These are phyloP conservation scores for Wasmannia auropunctata DNA, from an alignment of 1,140 invertebrate species.

Conservation along the genomic window DNA sequence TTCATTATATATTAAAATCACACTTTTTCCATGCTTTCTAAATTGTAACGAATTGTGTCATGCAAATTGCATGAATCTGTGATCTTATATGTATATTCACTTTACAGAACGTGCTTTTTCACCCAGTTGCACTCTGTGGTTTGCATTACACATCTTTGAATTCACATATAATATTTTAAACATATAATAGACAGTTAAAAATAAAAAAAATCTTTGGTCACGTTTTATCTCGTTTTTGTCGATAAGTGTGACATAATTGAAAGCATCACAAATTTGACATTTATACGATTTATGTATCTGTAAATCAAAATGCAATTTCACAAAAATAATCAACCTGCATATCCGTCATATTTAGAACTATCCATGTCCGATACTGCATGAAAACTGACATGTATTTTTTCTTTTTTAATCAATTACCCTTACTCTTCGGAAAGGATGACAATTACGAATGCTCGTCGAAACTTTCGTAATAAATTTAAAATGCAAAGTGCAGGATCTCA, in stretches of 20 bases:
- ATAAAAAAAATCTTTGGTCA: neutral
- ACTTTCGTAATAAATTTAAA: neutral
- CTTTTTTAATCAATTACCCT: neutral
- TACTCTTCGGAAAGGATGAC: neutral
- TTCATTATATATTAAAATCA: too few species aligned
- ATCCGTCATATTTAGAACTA: neutral
- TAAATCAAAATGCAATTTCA: neutral
- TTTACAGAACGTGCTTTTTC: neutral
- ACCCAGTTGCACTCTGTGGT: neutral
- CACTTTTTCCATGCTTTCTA: too few species aligned
- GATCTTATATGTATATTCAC: neutral
- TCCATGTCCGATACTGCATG: neutral
- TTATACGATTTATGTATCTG: neutral
- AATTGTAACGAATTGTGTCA: too few species aligned
- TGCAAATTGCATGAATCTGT: neutral
- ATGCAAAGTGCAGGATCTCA: neutral
- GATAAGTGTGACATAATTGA: neutral
- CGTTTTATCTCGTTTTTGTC: neutral
- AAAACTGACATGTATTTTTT: neutral
- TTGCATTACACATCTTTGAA: neutral
- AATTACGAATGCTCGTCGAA: neutral
- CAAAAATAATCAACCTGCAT: neutral
- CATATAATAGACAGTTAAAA: neutral
- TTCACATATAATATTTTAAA: neutral
- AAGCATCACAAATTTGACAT: neutral